Evolutionary conservation across 2,888 invertebrate genomes (phyloP).

Genomic region (Campoplex capitator): DNA sequence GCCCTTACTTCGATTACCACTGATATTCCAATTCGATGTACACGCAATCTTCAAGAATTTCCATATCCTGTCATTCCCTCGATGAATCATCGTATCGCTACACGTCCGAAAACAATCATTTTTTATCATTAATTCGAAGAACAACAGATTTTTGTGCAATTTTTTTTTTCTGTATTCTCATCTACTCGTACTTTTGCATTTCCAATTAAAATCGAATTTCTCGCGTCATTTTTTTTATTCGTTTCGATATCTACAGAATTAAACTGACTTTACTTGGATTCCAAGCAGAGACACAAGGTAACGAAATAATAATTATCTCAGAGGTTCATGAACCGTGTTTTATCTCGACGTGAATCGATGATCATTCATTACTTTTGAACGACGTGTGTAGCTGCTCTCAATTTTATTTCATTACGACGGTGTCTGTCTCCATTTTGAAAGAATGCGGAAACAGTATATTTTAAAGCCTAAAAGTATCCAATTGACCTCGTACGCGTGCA

Average conservation of each 20-base stretch:
- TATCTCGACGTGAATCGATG: conserved; percentile 3
- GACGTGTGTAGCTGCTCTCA: neutral
- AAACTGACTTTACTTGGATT: neutral
- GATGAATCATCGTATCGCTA: neutral
- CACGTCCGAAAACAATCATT: neutral
- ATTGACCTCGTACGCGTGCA: neutral
- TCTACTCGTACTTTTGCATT: no score
- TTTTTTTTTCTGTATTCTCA: neutral
- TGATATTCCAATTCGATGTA: conserved; percentile 34
- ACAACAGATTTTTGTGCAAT: neutral
- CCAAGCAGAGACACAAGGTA: neutral
- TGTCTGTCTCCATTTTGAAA: neutral
- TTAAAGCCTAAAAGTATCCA: neutral
- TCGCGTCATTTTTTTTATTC: neutral
- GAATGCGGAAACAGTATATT: conserved; percentile 5
- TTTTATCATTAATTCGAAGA: neutral
- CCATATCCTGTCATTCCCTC: neutral
- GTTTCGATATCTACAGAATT: neutral
- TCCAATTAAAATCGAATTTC: no score
- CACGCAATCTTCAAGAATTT: neutral
- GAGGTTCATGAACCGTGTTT: neutral
- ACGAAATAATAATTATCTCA: neutral
- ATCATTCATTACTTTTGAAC: neutral
- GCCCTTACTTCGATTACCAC: neutral
- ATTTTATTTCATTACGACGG: neutral